Evolutionary conservation across 2,888 invertebrate genomes (phyloP).

Genomic region (Ferrisia virgata): DNA sequence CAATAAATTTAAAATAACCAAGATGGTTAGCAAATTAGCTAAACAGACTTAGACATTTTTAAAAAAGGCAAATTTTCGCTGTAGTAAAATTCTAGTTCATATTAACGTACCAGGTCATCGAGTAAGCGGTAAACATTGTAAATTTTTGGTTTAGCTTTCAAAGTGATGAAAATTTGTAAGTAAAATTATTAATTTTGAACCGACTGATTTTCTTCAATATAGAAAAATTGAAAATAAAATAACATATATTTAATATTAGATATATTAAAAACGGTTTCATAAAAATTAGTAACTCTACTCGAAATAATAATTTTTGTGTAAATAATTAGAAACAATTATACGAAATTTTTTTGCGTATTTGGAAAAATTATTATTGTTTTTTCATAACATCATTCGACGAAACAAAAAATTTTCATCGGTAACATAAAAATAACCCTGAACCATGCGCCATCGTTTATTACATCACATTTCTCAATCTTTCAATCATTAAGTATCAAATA

Average conservation of each 20-base stretch:
- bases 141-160: background rate
- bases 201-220: background rate
- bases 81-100: background rate
- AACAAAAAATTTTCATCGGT: background rate
- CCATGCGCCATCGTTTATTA: background rate
- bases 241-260: slow-evolving; percentile 3
- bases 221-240: background rate
- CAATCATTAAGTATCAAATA: background rate
- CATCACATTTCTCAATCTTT: background rate
- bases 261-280: slow-evolving; percentile 11
- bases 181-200: background rate
- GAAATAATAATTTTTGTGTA: background rate
- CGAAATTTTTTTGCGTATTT: background rate
- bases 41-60: background rate
- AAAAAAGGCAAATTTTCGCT: background rate
- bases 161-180: slow-evolving; percentile 20
- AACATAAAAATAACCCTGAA: slow-evolving; percentile 16
- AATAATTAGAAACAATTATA: slow-evolving; percentile 8
- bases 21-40: background rate
- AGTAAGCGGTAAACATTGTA: background rate
- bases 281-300: background rate
- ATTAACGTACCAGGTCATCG: background rate
- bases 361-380: background rate
- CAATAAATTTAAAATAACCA: background rate
- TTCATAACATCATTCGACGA: background rate